Conservation (phyloP, 2,888 invertebrate species). For the Dasysyrphus tricinctus region DNA sequence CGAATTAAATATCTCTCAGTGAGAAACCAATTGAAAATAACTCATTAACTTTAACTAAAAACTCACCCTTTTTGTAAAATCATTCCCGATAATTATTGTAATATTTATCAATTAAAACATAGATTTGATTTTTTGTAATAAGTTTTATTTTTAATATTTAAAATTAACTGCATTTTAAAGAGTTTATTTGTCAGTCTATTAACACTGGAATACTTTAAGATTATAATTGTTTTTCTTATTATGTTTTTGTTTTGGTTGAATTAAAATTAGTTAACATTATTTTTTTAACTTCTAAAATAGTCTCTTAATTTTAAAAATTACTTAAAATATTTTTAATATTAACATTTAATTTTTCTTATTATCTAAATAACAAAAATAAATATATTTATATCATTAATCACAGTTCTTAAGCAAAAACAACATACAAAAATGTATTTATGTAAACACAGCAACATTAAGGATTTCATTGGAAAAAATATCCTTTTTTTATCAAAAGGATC, state of each 20-base stretch:
- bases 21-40: too few species aligned
- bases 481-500: slow-evolving; percentile 39
- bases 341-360: slow-evolving; percentile 34
- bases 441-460: slow-evolving; percentile 21
- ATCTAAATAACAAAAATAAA: slow-evolving; percentile 45
- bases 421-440: slow-evolving; percentile 19
- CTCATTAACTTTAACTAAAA: too few species aligned
- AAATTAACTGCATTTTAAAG: background rate
- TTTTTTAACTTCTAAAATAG: slow-evolving; percentile 7
- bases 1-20: too few species aligned
- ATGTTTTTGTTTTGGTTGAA: background rate
- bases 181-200: slow-evolving; percentile 7
- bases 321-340: slow-evolving; percentile 9
- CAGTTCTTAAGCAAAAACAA: slow-evolving; percentile 49
- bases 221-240: background rate
- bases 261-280: slow-evolving; percentile 51
- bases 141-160: slow-evolving; percentile 1
- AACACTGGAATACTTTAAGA: slow-evolving; percentile 19
- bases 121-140: background rate
- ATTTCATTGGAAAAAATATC: background rate
- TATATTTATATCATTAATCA: slow-evolving; percentile 71
- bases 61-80: too few species aligned
- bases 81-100: too few species aligned
- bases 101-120: background rate
- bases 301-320: background rate